These are phyloP conservation scores for Embidobia sp. DNA, from an alignment of 2,888 invertebrate genomes.

Conservation along the genomic window DNA sequence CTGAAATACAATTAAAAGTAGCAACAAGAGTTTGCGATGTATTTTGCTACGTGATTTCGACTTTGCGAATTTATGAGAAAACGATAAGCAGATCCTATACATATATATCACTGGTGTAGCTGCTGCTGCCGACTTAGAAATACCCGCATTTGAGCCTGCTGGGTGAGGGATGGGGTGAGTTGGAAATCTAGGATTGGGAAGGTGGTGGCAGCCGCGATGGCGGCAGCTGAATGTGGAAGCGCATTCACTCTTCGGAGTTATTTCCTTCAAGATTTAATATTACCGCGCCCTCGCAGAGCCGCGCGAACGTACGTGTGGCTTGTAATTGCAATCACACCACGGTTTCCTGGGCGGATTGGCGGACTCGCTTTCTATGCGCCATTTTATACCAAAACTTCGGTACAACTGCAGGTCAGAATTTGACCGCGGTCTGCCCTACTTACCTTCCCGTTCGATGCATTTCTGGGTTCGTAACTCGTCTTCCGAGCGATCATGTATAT, in stretches of 20 bases:
- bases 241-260: conserved; percentile 58
- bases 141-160: conserved; percentile 42
- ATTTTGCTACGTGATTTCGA: conserved; percentile 45
- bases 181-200: conserved; percentile 34
- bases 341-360: conserved; percentile 47
- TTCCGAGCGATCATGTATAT: conserved; percentile 29
- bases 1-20: conserved; percentile 40
- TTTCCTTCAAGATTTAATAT: conserved; percentile 62
- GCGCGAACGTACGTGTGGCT: conserved; percentile 42
- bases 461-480: conserved; percentile 22
- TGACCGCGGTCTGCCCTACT: conserved; percentile 45
- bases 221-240: conserved; percentile 33
- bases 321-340: conserved; percentile 58
- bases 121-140: conserved; percentile 50
- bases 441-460: conserved; percentile 3
- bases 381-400: conserved; percentile 48
- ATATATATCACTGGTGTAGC: conserved; percentile 47
- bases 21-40: conserved; percentile 31
- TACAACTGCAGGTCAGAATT: conserved; percentile 34
- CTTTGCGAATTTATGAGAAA: conserved; percentile 54
- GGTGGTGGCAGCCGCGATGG: conserved; percentile 10
- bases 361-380: conserved; percentile 36
- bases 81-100: conserved; percentile 58
- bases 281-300: conserved; percentile 19
- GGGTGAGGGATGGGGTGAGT: conserved; percentile 2